Evolutionary conservation across 2,797 vertebrate species (phyloP).

Genomic region (Alcedo quadribrachys): DNA sequence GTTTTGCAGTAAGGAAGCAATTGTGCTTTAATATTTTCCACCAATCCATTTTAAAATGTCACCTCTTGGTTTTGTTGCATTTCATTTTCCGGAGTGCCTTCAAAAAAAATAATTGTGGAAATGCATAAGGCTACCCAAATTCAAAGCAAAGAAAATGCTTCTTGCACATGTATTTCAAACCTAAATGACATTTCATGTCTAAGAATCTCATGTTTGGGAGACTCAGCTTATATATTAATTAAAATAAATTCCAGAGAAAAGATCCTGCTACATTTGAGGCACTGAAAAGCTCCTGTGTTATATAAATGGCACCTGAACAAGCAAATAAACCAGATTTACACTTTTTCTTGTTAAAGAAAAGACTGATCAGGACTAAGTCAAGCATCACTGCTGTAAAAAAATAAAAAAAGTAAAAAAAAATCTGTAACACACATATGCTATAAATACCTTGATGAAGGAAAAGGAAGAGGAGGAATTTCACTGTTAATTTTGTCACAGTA

Average conservation of each 20-base stretch:
- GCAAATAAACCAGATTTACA: not conserved
- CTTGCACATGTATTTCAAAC: not conserved
- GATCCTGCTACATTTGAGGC: not conserved
- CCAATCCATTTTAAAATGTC: no score
- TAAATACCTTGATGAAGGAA: conserved; percentile 85
- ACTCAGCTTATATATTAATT: not conserved
- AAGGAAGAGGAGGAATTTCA: conserved; percentile 84
- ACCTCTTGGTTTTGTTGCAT: not conserved
- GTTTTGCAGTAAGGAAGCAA: no score
- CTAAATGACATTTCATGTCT: not conserved
- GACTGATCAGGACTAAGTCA: not conserved
- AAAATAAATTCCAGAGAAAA: not conserved
- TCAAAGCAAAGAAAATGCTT: not conserved
- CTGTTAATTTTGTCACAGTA: conserved; percentile 89
- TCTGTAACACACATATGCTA: not conserved
- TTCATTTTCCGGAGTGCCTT: not conserved
- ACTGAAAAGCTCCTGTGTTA: not conserved
- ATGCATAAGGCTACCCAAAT: not conserved
- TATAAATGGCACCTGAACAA: not conserved
- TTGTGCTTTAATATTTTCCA: no score
- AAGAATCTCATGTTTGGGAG: not conserved
- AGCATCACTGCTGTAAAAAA: not conserved
- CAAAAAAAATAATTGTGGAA: not conserved
- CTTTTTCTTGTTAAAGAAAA: not conserved
- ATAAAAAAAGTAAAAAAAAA: not conserved